Conservation (phyloP, 2,797 vertebrate species). For the Halcyon chelicuti region DNA sequence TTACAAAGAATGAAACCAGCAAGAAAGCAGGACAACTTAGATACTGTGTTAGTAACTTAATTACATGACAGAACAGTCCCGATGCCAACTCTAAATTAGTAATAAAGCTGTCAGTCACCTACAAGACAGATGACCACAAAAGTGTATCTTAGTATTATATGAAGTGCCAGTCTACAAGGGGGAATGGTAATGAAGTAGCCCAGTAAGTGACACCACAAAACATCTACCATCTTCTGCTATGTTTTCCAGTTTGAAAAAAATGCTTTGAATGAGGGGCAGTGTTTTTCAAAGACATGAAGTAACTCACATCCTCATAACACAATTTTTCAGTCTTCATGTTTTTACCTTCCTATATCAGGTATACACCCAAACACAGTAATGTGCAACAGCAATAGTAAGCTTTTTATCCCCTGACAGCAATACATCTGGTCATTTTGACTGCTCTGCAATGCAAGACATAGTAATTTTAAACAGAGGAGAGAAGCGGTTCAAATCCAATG, state of each 20-base stretch:
- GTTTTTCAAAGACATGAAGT: background rate
- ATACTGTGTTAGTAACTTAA: background rate
- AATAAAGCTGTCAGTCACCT: background rate
- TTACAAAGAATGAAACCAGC: background rate
- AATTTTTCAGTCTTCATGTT: background rate
- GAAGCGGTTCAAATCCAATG: background rate
- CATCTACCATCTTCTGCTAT: background rate
- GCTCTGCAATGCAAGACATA: fast-evolving
- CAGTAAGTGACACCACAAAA: background rate
- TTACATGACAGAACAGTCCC: background rate
- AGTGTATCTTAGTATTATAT: background rate
- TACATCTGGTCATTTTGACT: background rate
- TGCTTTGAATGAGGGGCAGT: background rate
- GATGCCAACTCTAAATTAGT: background rate
- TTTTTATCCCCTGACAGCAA: background rate
- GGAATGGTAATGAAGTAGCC: background rate
- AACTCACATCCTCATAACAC: background rate
- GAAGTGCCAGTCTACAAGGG: background rate
- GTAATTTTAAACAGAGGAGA: background rate
- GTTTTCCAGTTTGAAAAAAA: background rate
- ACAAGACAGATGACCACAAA: background rate
- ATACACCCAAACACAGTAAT: background rate
- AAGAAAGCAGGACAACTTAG: background rate
- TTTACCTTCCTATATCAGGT: background rate
- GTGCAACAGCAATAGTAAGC: background rate